Evolutionary conservation across 2,797 vertebrate genomes (phyloP).

Genomic region (Lepus oiostolus): DNA sequence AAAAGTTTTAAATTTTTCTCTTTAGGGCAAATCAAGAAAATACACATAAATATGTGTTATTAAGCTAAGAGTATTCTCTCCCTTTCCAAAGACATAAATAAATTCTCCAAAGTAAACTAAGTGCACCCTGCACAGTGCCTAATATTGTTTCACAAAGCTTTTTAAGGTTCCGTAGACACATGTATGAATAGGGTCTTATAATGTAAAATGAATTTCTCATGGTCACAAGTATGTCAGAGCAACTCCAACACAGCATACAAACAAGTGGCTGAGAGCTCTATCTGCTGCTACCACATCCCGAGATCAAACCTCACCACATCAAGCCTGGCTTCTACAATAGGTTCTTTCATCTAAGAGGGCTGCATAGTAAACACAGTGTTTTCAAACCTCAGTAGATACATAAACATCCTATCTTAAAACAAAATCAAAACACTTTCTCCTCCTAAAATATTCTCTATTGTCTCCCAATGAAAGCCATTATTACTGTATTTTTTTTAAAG

Average conservation of each 20-base stretch:
- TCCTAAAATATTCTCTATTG: constrained; percentile 3
- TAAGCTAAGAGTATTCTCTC: background rate
- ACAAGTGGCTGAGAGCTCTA: background rate
- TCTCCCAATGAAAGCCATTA: constrained; percentile 38
- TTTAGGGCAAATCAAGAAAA: background rate
- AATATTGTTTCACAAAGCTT: background rate
- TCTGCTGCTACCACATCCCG: background rate
- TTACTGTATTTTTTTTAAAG: constrained; percentile 15
- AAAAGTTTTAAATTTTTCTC: too few relatives aligned
- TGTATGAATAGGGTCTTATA: background rate
- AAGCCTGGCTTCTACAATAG: background rate
- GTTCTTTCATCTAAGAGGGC: constrained; percentile 8
- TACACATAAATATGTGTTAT: background rate
- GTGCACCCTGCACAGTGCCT: background rate
- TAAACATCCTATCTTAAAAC: constrained; percentile 65
- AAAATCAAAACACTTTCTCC: constrained; percentile 46
- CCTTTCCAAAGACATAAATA: constrained; percentile 18
- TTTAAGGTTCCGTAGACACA: background rate
- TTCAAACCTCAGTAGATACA: constrained; percentile 18
- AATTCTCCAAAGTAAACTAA: constrained; percentile 22
- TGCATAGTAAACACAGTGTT: constrained; percentile 10
- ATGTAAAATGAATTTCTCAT: background rate
- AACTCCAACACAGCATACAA: background rate
- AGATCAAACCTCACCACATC: constrained; percentile 65
- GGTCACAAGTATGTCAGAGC: background rate